Evolutionary conservation across 2,797 vertebrate species (phyloP), one percentile per base, ranked within the genome.

Genomic region (Urocyon cinereoargenteus): DNA sequence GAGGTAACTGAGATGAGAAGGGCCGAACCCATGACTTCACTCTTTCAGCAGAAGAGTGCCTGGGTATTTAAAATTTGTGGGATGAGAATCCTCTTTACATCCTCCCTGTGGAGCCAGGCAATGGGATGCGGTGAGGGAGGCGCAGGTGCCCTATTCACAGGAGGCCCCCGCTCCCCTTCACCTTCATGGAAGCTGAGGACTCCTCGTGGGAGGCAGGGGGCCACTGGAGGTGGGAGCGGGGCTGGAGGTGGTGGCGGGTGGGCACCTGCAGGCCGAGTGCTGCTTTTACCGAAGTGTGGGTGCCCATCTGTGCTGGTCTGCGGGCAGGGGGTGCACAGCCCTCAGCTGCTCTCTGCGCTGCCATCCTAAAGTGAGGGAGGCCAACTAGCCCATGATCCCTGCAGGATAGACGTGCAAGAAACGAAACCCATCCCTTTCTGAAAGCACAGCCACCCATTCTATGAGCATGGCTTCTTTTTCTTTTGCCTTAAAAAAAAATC

Each of bases 1-100:
- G 19, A 78, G 64, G 84, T 94, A 95, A 91, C 53, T n/a, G 81
- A 86, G 61, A 53, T 31, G 34, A 5, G 24, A 64, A 92, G 85
- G 36, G 75, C 78, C 40, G 81, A 34, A 15, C 61, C n/a, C 28
- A n/a, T 21, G 62, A 26, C 10, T 22, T 85, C 36, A 77, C 21
- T 59, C n/a, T 75, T 83, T 84, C 18, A 12, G 31, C 49, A 78
- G 84, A 61, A 81, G 97, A 92, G 61, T 5, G 55, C 9, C 59
- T n/a, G 45, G 24, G 14, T 31, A 45, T 77, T 95, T 90, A 55
- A 75, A 72, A 83, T 66, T 68, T 73, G 18, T 62, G 73, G 2
- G 24, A 9, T 57, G 66, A 68, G 61, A 93, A 90, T 34, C 73
- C 28, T 6, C 14, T 45, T 26, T 53, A 70, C 22, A 0, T 24